Percentiles rank a stretch among this genome's conserved stretches.
phyloP scores from a whole-genome alignment of 2,797 vertebrate species.

The Urosaurus nigricauda region DNA sequence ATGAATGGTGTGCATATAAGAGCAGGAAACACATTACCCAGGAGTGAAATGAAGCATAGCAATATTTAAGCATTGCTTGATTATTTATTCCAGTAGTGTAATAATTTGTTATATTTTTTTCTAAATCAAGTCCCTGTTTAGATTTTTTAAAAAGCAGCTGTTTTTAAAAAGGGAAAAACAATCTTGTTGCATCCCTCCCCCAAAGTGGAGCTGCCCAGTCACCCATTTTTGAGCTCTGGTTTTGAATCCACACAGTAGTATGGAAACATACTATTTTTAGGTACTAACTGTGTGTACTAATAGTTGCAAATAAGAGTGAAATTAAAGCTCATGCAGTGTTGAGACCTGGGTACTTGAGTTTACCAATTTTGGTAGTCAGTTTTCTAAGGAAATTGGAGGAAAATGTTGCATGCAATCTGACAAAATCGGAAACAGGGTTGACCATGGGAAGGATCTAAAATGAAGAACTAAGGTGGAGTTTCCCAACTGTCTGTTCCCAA shows the following conservation, averaged over 20 bases:
- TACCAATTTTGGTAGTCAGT: not conserved
- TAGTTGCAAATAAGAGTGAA: not conserved
- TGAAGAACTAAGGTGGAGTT: not conserved
- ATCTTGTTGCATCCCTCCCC: constrained; percentile 12
- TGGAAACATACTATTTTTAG: not conserved
- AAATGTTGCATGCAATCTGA: too few species aligned
- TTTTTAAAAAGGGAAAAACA: not conserved
- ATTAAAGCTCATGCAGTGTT: not conserved
- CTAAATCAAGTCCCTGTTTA: constrained; percentile 1
- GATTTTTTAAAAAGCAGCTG: not conserved
- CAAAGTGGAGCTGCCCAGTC: constrained; percentile 40
- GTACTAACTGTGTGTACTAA: not conserved
- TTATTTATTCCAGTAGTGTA: constrained; percentile 21
- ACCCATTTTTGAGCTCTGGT: not conserved
- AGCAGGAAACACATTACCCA: constrained; percentile 58
- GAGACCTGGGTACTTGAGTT: not conserved
- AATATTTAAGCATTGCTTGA: constrained; percentile 60
- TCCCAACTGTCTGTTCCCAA: not conserved
- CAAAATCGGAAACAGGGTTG: not conserved
- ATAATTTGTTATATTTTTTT: constrained; percentile 51
- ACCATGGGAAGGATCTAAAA: not conserved
- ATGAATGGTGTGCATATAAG: constrained; percentile 50
- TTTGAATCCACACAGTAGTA: not conserved
- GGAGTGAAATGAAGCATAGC: constrained; percentile 64
- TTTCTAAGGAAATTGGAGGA: not conserved